Conservation (phyloP, 2,113 vertebrate genomes). For the Willisornis vidua region DNA sequence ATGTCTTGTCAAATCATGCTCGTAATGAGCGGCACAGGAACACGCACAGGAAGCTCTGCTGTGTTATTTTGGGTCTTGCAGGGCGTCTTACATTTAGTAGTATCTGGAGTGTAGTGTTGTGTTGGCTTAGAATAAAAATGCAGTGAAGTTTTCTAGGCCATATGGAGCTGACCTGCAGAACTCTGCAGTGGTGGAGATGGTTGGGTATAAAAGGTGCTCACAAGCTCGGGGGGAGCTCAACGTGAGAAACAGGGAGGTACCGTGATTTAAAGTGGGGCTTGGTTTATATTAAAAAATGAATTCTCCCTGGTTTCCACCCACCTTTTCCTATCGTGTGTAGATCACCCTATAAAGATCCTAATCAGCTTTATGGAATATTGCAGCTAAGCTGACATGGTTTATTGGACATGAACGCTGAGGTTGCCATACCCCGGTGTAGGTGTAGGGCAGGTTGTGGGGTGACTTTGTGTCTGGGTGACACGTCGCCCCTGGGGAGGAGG, state of each 20-base stretch:
- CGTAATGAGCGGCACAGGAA: not conserved
- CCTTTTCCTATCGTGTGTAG: not conserved
- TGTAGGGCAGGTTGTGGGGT: not conserved
- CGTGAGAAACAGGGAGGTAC: not conserved
- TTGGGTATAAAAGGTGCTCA: not conserved
- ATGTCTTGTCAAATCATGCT: not conserved
- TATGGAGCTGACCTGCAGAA: not conserved
- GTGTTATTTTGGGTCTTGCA: not conserved
- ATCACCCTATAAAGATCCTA: not conserved
- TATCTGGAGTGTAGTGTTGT: not conserved
- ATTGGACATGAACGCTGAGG: not conserved
- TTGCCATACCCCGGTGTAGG: accelerated
- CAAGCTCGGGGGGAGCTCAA: not conserved
- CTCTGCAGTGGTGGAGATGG: not conserved
- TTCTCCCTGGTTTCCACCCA: not conserved
- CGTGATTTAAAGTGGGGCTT: not conserved
- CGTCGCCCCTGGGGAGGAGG: not conserved
- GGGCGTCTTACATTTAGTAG: not conserved
- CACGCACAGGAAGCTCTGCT: not conserved
- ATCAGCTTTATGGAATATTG: not conserved
- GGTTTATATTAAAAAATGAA: not conserved
- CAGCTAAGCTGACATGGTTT: not conserved
- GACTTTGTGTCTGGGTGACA: not conserved
- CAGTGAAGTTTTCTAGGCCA: accelerated
- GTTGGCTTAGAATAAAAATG: not conserved